Evolutionary conservation across 2,888 invertebrate genomes (phyloP), one percentile per base, ranked within the genome.

Genomic region (Nymphalis polychloros): DNA sequence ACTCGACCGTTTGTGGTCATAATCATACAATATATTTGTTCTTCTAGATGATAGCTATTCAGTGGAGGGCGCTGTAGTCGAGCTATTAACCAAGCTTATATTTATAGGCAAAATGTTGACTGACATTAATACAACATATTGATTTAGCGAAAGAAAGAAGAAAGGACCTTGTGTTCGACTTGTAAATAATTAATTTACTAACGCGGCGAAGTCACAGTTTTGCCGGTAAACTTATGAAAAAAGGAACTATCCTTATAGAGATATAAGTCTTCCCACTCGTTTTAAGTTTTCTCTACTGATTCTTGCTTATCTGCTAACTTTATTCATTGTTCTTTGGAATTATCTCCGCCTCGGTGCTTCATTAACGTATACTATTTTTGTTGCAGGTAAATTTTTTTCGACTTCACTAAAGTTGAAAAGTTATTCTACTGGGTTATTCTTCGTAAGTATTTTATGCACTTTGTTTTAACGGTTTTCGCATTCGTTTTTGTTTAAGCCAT

Each of bases 371-470:
- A 23, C 4, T 64, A 65, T 72, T 73, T 66, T 70, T 72, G 69
- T 73, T 73, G 27, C 70, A 72, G 70, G 72, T 73, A 73, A 70
- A 55, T 53, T 63, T 59, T 50, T 27, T 46, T 59, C 61, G 52
- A 59, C 27, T 50, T 52, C 27, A 48, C 63, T 20, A 27, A 57
- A n/a, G 19, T 65, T 59, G 20, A 27, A 50, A 57, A 41, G 50
- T 59, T 31, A 47, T 27, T 35, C 59, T 41, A 41, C 41, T 2
- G 13, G 41, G 10, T 41, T 59, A 27, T 62, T 53, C 48, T 69
- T 46, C 52, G 72, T 70, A 63, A 72, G 72, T 72, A 52, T 27
- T 49, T 52, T 53, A 55, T 50, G 55, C 46, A 35, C 60, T 60
- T 41, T 53, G 59, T 60, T 53, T 17, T 53, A 31, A 6, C 41